Percentiles rank a stretch among this genome's conserved stretches.
Evolutionary conservation across 2,797 vertebrate species (phyloP).

Genomic region (Masticophis lateralis): DNA sequence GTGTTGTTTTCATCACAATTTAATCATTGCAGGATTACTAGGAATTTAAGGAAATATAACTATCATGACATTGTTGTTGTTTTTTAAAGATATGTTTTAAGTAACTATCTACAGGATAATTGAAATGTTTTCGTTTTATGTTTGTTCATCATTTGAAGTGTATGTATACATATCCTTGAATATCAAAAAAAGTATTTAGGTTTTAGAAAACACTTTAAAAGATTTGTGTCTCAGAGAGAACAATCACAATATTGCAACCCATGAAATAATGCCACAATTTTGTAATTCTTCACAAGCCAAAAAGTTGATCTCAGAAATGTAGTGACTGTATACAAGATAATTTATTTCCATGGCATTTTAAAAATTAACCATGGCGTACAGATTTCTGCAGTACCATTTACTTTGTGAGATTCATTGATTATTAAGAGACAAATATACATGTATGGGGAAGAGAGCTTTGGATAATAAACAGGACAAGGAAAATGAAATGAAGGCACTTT

Average conservation of each 20-base stretch:
- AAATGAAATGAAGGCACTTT: neutral
- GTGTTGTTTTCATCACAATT: neutral
- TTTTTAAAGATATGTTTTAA: neutral
- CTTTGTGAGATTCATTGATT: neutral
- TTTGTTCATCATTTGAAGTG: neutral
- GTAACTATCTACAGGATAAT: neutral
- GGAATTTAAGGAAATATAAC: neutral
- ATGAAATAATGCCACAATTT: neutral
- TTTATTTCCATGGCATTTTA: neutral
- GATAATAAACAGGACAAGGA: neutral
- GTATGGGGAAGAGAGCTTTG: neutral
- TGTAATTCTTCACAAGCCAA: neutral
- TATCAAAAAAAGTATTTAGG: neutral
- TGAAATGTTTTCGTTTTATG: neutral
- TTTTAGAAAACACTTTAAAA: neutral
- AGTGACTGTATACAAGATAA: neutral
- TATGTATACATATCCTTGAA: neutral
- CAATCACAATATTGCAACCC: neutral
- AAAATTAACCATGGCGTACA: neutral
- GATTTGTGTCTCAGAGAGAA: neutral
- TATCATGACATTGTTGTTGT: neutral
- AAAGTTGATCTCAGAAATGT: neutral
- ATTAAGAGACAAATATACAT: neutral
- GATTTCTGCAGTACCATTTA: neutral
- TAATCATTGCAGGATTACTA: neutral